A percentile compares a stretch with the other conserved stretches of the same genome.
Conservation (phyloP, 2,797 vertebrate genomes). For the Epinephelus malabaricus region DNA sequence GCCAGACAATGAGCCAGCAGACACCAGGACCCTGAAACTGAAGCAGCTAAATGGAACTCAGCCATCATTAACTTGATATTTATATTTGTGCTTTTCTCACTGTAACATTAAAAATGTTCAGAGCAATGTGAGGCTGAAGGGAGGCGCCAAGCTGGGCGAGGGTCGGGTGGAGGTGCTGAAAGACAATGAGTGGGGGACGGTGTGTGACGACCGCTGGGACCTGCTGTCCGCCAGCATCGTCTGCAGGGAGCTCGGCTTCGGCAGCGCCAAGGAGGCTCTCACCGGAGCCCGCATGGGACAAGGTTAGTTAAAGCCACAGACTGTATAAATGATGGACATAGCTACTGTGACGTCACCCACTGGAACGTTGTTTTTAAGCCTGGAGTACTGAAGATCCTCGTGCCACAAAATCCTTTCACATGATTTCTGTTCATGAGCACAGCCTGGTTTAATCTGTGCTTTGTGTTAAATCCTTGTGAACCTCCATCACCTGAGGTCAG, state of each 20-base stretch:
- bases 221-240: constrained; percentile 93
- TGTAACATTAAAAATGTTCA: constrained; percentile 53
- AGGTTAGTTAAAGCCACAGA: constrained; percentile 82
- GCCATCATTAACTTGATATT: no score
- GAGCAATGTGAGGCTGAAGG: constrained; percentile 92
- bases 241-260: constrained; percentile 97
- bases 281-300: constrained; percentile 95
- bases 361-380: no score
- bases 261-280: constrained; percentile 94
- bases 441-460: background rate
- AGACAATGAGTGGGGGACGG: constrained; percentile 92
- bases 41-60: no score
- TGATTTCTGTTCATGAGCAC: background rate
- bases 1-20: no score
- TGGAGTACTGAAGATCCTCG: background rate
- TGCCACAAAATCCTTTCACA: background rate
- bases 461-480: constrained; percentile 7
- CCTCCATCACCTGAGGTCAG: background rate
- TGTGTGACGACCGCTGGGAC: constrained; percentile 96
- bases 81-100: no score
- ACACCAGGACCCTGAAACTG: no score
- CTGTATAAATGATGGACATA: no score
- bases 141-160: constrained; percentile 90
- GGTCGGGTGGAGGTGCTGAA: constrained; percentile 95
- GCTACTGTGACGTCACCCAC: no score